Percentiles rank a stretch among this genome's conserved stretches.
phyloP scores from a whole-genome alignment of 2,888 invertebrate genomes.

The Oegoconia quadripuncta region DNA sequence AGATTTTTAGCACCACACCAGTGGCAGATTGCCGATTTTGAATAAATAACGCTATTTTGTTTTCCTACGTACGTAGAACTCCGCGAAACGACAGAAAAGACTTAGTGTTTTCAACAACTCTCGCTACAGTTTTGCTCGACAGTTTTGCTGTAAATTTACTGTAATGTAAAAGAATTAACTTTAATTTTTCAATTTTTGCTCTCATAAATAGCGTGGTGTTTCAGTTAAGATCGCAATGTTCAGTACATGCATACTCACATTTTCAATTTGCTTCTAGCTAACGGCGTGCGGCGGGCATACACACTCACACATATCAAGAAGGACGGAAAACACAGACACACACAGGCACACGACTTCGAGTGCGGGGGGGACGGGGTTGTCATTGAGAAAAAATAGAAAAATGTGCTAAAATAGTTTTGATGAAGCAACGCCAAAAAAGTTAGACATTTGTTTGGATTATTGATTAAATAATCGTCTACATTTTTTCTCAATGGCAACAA shows the following conservation, averaged over 20 bases:
- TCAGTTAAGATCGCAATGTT: conserved; percentile 17
- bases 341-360: conserved; percentile 66
- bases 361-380: conserved; percentile 53
- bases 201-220: neutral
- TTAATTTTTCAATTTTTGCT: too few species aligned
- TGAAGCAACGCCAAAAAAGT: neutral
- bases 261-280: conserved; percentile 74
- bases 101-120: too few species aligned
- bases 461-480: conserved; percentile 3
- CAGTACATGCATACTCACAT: conserved; percentile 58
- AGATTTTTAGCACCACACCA: too few species aligned
- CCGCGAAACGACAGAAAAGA: too few species aligned
- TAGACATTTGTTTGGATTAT: too few species aligned
- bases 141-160: too few species aligned
- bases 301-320: conserved; percentile 77
- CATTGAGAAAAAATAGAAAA: conserved; percentile 42
- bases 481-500: conserved; percentile 57
- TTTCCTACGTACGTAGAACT: too few species aligned
- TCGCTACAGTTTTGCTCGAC: too few species aligned
- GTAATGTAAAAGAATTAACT: too few species aligned
- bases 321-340: conserved; percentile 67
- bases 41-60: too few species aligned
- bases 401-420: neutral
- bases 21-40: too few species aligned
- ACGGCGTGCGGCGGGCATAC: conserved; percentile 68